phyloP scores from a whole-genome alignment of 2,113 vertebrate species.

The Chaenocephalus aceratus region DNA sequence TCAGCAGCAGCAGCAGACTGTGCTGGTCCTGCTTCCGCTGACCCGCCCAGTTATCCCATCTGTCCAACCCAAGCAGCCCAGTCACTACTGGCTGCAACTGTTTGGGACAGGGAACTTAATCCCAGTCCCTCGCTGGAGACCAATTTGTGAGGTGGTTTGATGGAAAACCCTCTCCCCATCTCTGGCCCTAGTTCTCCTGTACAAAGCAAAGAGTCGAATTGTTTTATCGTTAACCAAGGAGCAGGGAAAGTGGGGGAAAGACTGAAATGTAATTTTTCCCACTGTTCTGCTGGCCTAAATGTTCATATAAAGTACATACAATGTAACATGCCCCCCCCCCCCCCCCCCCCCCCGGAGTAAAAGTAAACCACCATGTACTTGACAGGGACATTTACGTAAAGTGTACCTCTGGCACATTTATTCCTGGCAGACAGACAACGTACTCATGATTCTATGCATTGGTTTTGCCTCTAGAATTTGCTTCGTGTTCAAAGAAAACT shows the following conservation, averaged over 20 bases:
- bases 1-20: conserved; percentile 69
- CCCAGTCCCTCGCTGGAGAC: conserved; percentile 64
- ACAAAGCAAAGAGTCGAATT: conserved; percentile 61
- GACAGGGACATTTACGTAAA: not conserved
- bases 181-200: conserved; percentile 25
- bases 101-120: conserved; percentile 74
- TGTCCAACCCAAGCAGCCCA: conserved; percentile 66
- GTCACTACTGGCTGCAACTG: conserved; percentile 61
- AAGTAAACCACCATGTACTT: not conserved
- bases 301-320: conserved; percentile 17
- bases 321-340: not conserved
- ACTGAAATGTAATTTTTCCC: conserved; percentile 9
- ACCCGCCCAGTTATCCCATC: conserved; percentile 71
- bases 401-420: not conserved
- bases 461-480: too few relatives aligned
- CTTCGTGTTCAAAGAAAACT: not conserved
- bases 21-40: conserved; percentile 69
- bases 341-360: not conserved
- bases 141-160: conserved; percentile 65
- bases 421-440: not conserved
- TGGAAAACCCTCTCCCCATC: conserved; percentile 57
- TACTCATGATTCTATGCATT: not conserved
- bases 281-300: conserved; percentile 28
- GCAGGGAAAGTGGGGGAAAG: conserved; percentile 1
- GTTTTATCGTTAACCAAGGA: conserved; percentile 58